A percentile compares a stretch with the other conserved stretches of the same genome.
phyloP scores from a whole-genome alignment of 2,113 vertebrate genomes.

The Pluvianellus socialis region DNA sequence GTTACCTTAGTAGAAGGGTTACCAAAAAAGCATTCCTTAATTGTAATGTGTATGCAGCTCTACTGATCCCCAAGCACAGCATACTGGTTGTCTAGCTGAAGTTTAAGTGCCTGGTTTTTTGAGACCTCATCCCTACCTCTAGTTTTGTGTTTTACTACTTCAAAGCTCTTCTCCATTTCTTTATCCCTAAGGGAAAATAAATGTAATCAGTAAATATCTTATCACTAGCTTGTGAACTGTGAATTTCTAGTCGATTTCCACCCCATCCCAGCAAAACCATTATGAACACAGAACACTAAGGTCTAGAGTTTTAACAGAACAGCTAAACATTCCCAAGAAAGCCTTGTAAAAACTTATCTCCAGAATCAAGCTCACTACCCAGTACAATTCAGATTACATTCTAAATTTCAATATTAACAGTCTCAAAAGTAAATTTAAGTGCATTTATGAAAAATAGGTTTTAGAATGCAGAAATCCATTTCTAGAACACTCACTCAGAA shows the following conservation, averaged over 20 bases:
- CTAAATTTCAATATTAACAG: background rate
- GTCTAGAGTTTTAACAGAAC: background rate
- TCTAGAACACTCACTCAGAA: background rate
- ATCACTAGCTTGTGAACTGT: slow-evolving; percentile 29
- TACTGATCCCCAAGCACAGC: slow-evolving; percentile 96
- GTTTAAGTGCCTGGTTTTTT: slow-evolving; percentile 86
- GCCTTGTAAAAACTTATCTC: background rate
- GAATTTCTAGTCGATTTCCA: slow-evolving; percentile 39
- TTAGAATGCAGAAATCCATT: background rate
- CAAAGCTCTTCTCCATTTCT: slow-evolving; percentile 99
- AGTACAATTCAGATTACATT: background rate
- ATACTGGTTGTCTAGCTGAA: slow-evolving; percentile 98
- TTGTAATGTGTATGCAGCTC: slow-evolving; percentile 72
- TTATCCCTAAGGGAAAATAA: slow-evolving; percentile 90
- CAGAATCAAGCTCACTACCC: background rate
- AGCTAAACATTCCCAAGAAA: slow-evolving; percentile 10
- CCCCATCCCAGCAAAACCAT: slow-evolving; percentile 51
- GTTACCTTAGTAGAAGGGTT: slow-evolving; percentile 79
- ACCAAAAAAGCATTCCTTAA: slow-evolving; percentile 78
- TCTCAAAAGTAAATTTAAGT: background rate
- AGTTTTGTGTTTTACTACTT: slow-evolving; percentile 97
- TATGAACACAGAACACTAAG: background rate
- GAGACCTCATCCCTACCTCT: slow-evolving; percentile 90
- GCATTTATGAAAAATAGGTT: background rate
- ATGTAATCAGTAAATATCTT: slow-evolving; percentile 79